A percentile compares a stretch with the other conserved stretches of the same genome.
Conservation (phyloP, 2,113 vertebrate genomes). For the Rissa tridactyla region DNA sequence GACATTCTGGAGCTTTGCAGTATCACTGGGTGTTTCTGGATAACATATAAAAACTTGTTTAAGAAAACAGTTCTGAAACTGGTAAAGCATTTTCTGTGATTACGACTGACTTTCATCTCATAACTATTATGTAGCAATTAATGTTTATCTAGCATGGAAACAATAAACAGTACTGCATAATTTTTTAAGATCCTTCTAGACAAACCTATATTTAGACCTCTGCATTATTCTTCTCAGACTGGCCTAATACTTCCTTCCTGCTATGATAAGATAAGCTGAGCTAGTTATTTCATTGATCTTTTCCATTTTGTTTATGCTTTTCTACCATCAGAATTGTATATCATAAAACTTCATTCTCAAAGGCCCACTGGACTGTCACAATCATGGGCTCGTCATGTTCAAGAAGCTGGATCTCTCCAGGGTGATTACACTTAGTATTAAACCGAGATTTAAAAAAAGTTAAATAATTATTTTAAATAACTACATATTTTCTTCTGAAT, state of each 20-base stretch:
- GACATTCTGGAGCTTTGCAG: neutral
- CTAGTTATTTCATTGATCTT: neutral
- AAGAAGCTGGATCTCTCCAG: neutral
- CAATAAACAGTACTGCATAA: neutral
- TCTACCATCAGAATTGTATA: neutral
- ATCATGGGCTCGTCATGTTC: neutral
- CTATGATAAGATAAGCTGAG: neutral
- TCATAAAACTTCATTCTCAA: neutral
- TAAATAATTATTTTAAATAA: neutral
- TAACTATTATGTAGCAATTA: neutral
- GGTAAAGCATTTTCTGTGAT: neutral
- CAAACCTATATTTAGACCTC: neutral
- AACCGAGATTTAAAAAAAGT: neutral
- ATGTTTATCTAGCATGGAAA: neutral
- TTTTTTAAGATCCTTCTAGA: neutral
- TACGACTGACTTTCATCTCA: neutral
- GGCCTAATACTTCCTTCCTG: neutral
- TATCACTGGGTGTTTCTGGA: neutral
- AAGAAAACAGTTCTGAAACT: neutral
- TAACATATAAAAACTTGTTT: neutral
- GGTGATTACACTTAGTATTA: neutral
- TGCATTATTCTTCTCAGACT: neutral
- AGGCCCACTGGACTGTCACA: neutral
- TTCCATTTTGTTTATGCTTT: neutral
- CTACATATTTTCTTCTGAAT: neutral